Evolutionary conservation across 1,140 invertebrate genomes (phyloP), one percentile per base, ranked within the genome.

Genomic region (Ephestia elutella): DNA sequence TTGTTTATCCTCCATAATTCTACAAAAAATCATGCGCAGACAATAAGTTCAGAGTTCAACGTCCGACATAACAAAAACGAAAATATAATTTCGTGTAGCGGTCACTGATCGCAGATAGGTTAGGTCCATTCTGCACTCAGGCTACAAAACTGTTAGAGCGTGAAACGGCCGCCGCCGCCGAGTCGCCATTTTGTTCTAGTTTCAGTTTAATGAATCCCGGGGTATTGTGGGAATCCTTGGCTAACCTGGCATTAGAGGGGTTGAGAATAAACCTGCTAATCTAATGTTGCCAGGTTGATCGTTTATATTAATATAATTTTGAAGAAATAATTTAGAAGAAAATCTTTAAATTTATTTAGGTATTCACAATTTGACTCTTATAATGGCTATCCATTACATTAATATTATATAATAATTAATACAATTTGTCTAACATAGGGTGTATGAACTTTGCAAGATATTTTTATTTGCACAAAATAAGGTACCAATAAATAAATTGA

Each of bases 131-230:
- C 62, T 69, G 62, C 57, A 71, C 65, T 71, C 65, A 3, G 60
- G 59, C 65, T 62, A 72, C 70, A 69, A 73, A 73, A 76, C 71
- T 75, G 76, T 73, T 69, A 75, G 74, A 73, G 63, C 74, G 70
- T 77, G 69, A 79, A 75, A 77, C 72, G 67, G 68, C 68, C 62
- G 50, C 59, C 38, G 54, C 54, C 49, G 50, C 54, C 51, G 57
- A 59, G 66, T 44, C 68, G 74, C 69, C 70, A 71, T 71, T 73
- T 71, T 70, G 71, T 60, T 66, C 66, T 55, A 74, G 71, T 74
- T 74, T 79, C 70, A 68, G 72, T 76, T 73, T 76, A 76, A 77
- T 79, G 73, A 75, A 77, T 70, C 68, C 67, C 59, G 38, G 38
- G n/a, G 13, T 17, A 44, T 44, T 44, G 38, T 8, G 13, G 21